Evolutionary conservation across 2,113 vertebrate species (phyloP).

Genomic region (Condylura cristata): DNA sequence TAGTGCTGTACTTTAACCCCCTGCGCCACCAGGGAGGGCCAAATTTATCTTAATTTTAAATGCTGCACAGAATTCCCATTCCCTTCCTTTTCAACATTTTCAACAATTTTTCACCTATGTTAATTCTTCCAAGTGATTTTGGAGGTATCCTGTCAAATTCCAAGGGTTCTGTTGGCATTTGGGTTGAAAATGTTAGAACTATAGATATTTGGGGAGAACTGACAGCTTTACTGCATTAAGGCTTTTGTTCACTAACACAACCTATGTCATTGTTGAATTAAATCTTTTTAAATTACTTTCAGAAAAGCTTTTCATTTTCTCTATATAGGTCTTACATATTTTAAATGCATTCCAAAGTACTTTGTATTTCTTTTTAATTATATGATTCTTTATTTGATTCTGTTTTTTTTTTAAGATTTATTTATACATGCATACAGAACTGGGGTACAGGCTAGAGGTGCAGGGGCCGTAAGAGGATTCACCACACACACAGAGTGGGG

Average conservation of each 20-base stretch:
- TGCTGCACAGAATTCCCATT: not conserved
- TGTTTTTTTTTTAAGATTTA: too few relatives aligned
- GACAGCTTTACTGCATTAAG: not conserved
- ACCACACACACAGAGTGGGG: too few relatives aligned
- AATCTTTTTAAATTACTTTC: not conserved
- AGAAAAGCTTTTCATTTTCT: not conserved
- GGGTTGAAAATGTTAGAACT: not conserved
- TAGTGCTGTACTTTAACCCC: too few relatives aligned
- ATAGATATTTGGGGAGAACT: not conserved
- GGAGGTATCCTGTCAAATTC: not conserved
- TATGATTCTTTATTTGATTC: not conserved
- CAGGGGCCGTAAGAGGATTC: too few relatives aligned
- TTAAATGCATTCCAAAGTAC: slow-evolving; percentile 4
- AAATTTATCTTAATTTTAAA: not conserved
- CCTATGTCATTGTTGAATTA: not conserved
- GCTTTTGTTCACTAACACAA: not conserved
- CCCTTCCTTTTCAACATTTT: not conserved
- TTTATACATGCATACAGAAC: too few relatives aligned
- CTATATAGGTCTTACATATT: not conserved
- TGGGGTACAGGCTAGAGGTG: too few relatives aligned
- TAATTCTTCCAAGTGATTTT: not conserved
- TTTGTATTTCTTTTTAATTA: not conserved
- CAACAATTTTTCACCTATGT: not conserved
- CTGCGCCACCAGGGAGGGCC: too few relatives aligned
- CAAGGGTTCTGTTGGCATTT: not conserved